A percentile compares a stretch with the other conserved stretches of the same genome.
These are phyloP conservation scores for Phylloscopus trochiloides DNA, from an alignment of 2,113 vertebrate genomes.

Conservation along the genomic window DNA sequence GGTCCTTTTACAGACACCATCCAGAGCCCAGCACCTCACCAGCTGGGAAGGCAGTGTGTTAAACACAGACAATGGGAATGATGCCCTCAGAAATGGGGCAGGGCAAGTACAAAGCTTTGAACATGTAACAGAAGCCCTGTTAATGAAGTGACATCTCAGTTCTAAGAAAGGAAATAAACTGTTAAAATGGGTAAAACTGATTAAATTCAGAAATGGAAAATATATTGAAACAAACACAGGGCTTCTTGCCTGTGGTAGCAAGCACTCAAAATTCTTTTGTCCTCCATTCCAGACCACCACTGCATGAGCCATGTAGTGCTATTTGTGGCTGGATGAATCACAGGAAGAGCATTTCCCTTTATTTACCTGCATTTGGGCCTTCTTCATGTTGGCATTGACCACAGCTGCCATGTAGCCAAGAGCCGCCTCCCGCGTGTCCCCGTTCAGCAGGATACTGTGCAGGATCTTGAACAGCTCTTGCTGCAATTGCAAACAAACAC, in stretches of 20 bases:
- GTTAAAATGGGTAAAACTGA: not conserved
- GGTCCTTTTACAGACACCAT: not conserved
- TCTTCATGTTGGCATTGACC: constrained; percentile 96
- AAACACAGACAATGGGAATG: rapidly evolving
- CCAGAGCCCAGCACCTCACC: not conserved
- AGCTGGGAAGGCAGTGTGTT: not conserved
- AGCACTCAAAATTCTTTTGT: not conserved
- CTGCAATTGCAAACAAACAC: constrained; percentile 67
- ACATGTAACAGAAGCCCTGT: not conserved
- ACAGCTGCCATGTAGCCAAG: constrained; percentile 94
- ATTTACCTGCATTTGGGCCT: constrained; percentile 96
- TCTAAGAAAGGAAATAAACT: not conserved
- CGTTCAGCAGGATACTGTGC: constrained; percentile 91
- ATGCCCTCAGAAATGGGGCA: not conserved
- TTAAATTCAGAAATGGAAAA: not conserved
- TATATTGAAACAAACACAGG: not conserved
- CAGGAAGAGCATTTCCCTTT: not conserved
- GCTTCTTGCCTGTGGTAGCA: not conserved
- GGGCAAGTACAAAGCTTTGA: not conserved
- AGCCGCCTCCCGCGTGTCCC: constrained; percentile 93
- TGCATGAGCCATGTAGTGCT: not conserved
- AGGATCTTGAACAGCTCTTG: constrained; percentile 96
- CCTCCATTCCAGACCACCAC: not conserved
- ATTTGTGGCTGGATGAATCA: not conserved
- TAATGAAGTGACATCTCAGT: not conserved